Evolutionary conservation across 2,113 vertebrate genomes (phyloP), one percentile per base, ranked within the genome.

Genomic region (Takifugu flavidus): DNA sequence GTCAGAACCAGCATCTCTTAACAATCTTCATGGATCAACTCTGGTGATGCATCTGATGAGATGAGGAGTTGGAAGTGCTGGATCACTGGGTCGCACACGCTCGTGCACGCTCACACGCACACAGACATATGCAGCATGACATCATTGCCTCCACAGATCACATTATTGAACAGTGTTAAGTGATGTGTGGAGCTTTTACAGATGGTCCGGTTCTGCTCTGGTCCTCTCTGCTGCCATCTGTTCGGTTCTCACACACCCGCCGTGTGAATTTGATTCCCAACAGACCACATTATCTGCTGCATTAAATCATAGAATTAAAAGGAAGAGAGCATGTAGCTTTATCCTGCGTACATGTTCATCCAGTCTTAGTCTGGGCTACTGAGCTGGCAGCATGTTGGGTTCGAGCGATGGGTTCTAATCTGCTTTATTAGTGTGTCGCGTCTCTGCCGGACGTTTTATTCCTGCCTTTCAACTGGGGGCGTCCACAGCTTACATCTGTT

Each of bases 71-170:
- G 31, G 31, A 34, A 34, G 31, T 7, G 4, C 31, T 34, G 31
- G 5, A 7, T 34, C 31, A 34, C 8, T 34, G 31, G 5, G 6
- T 4, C 31, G 8, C 31, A 20, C 20, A 20, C 20, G 20, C 20
- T 20, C 20, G 20, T 20, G 20, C 20, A 20, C 20, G 20, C 20
- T 20, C 29, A 25, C n/a, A 52, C 53, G 53, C 45, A 26, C 42
- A 26, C 39, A 64, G 27, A 44, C 42, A 46, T 5, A 55, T 20
- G 59, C n/a, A 59, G 56, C 5, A 1, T 84, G 72, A 80, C 72
- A 75, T 84, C 75, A 84, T 80, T 70, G 53, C 66, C 69, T 76
- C 69, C 65, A 65, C 56, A 67, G 60, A 52, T 75, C 63, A 52
- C 20, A 70, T 56, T 56, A 51, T 63, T 67, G 50, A 70, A 52